Percentiles rank a stretch among this genome's conserved stretches.
Evolutionary conservation across 2,113 vertebrate species (phyloP).

Genomic region (Podarcis muralis): DNA sequence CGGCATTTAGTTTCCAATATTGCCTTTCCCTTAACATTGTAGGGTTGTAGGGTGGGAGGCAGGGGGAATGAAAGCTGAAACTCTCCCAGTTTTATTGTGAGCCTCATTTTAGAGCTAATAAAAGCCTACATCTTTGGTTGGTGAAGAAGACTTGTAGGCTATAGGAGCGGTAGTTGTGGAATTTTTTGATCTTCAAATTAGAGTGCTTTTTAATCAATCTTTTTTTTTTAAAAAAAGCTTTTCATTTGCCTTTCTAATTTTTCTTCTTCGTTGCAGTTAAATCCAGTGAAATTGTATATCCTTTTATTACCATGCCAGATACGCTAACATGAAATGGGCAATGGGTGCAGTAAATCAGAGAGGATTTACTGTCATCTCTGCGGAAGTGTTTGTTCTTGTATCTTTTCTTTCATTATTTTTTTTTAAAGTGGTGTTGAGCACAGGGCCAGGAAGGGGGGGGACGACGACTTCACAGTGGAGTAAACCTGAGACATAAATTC

Average conservation of each 20-base stretch:
- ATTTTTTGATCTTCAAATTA: slow-evolving; percentile 31
- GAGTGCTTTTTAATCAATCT: slow-evolving; percentile 18
- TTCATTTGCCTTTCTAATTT: slow-evolving; percentile 36
- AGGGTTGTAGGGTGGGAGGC: neutral
- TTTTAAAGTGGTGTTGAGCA: slow-evolving; percentile 13
- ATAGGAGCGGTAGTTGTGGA: neutral
- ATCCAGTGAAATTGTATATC: slow-evolving; percentile 51
- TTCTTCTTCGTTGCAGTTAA: slow-evolving; percentile 42
- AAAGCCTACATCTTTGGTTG: neutral
- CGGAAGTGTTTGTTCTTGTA: slow-evolving; percentile 71
- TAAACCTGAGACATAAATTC: slow-evolving; percentile 81
- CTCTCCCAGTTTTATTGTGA: neutral
- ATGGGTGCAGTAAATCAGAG: slow-evolving; percentile 49
- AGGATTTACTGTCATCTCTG: slow-evolving; percentile 55
- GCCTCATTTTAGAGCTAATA: neutral
- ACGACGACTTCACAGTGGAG: slow-evolving; percentile 75
- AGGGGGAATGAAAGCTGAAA: neutral
- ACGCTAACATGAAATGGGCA: slow-evolving; percentile 54
- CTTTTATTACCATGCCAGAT: slow-evolving; percentile 43
- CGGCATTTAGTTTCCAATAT: neutral
- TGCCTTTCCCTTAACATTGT: neutral
- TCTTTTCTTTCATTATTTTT: slow-evolving; percentile 64
- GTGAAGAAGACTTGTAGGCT: neutral
- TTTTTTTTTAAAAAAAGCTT: slow-evolving; percentile 30
- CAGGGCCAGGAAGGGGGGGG: neutral